Base-by-base conservation (phyloP, 2,888 invertebrate genomes). In the Frankliniella fusca region DNA sequence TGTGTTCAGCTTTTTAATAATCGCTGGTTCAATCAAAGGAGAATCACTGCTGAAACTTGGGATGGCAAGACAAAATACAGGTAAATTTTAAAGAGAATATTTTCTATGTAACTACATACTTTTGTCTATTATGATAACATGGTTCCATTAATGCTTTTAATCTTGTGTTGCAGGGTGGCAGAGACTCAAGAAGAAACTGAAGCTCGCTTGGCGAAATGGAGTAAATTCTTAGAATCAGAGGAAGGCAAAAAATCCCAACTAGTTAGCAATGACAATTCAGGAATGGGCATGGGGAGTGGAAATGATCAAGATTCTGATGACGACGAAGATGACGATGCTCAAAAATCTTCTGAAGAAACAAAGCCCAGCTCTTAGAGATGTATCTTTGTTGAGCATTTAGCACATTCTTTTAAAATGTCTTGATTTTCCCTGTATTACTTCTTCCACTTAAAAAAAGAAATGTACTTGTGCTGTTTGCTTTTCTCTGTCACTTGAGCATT, bases 51-150 rank as follows among this genome's bases (percentile, higher is more conserved):
- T 7, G 94, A 94, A 87, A 93, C 94, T 84, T 99, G 97, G 96
- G 98, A 99, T 89, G 99, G 99, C 27, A 94, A 94, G 87, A 96
- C 97, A 0, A 98, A 97, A 88, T 97, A 94, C 89, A 94, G 93
- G 92, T 91, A 84, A 87, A 88, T 86, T 81, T 50, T 23, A 20
- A 81, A n/a, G 20, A 49, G 82, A n/a, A 18, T 54, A 18, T 18
- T 20, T 48, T 48, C 23, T 80, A 28, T 76, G 3, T 79, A 23
- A 54, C 49, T 81, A 48, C 8, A 80, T 48, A n/a, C n/a, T n/a
- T 38, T 9, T 81, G 23, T 48, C 12, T 80, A 48, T 15, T 82
- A 20, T 28, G 82, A 61, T 38, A n/a, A 61, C 54, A 61, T 9
- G 9, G 15, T 5, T 28, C 8, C 27, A 23, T 65, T 27, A 23